A percentile compares a stretch with the other conserved stretches of the same genome.
phyloP scores from a whole-genome alignment of 2,888 invertebrate genomes.

The Piscicola geometra region DNA sequence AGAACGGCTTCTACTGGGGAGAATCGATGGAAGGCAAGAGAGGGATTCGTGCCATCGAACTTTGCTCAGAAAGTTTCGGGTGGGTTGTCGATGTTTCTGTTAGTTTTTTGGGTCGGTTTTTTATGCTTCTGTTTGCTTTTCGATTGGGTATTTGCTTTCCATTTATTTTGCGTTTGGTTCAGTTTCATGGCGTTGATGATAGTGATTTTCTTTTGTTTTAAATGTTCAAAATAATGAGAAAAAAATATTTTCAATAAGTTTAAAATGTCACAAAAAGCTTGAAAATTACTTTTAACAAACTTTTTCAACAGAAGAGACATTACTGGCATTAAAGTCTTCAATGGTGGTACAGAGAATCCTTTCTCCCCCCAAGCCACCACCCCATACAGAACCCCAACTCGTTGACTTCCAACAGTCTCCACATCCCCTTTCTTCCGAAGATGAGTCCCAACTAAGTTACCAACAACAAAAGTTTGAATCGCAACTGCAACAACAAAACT shows the following conservation, averaged over 20 bases:
- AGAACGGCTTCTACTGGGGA: constrained; percentile 85
- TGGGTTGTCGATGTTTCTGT: constrained; percentile 3
- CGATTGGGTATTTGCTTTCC: neutral
- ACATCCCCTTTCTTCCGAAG: neutral
- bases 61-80: constrained; percentile 54
- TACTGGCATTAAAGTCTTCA: constrained; percentile 30
- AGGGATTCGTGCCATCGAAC: constrained; percentile 84
- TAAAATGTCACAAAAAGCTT: no score
- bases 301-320: constrained; percentile 34
- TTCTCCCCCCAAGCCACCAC: constrained; percentile 3
- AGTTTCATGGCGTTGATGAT: neutral
- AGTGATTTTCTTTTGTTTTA: neutral
- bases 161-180: neutral
- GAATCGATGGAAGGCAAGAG: constrained; percentile 86
- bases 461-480: neutral
- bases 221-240: no score
- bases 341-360: constrained; percentile 32
- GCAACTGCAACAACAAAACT: neutral
- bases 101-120: no score
- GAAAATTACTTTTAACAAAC: no score
- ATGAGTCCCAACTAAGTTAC: neutral
- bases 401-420: neutral
- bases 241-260: no score
- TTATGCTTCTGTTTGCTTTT: neutral
- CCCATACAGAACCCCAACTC: neutral